Percentiles rank a stretch among this genome's conserved stretches.
Conservation (phyloP, 2,888 invertebrate species). For the Caradrina clavipalpis region DNA sequence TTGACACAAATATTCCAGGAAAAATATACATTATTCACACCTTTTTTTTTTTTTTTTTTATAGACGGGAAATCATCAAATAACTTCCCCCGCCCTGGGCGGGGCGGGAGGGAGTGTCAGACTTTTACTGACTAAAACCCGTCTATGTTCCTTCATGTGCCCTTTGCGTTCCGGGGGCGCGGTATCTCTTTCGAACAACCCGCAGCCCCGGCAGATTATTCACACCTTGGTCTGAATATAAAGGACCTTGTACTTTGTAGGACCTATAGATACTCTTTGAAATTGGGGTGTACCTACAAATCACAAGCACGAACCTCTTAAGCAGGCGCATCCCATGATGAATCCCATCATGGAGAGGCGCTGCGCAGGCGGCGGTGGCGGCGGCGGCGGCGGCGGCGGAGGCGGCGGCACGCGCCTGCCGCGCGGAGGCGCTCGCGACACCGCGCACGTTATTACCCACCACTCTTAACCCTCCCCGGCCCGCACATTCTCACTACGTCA, state of each 20-base stretch:
- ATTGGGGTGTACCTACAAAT: constrained; percentile 2
- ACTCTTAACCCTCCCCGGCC: constrained; percentile 77
- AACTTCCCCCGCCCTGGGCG: no score
- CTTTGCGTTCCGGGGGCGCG: no score
- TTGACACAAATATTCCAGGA: background rate
- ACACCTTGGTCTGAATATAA: constrained; percentile 2
- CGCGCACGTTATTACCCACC: constrained; percentile 79
- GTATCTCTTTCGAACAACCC: no score
- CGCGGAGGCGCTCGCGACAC: constrained; percentile 83
- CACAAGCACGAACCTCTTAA: constrained; percentile 93
- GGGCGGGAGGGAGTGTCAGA: no score
- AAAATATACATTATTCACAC: background rate
- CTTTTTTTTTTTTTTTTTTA: no score
- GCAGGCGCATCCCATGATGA: constrained; percentile 98
- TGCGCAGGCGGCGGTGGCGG: constrained; percentile 78
- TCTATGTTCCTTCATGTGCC: no score
- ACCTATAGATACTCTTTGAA: background rate
- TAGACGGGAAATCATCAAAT: no score
- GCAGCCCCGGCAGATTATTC: no score
- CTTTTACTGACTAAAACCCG: no score
- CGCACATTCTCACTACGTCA: constrained; percentile 67
- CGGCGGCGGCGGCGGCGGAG: constrained; percentile 80
- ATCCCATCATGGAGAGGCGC: constrained; percentile 95
- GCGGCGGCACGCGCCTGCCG: constrained; percentile 88
- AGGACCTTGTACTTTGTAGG: background rate